Percentiles rank a stretch among this genome's conserved stretches.
Conservation (phyloP, 2,113 vertebrate genomes). For the Pterocles gutturalis region DNA sequence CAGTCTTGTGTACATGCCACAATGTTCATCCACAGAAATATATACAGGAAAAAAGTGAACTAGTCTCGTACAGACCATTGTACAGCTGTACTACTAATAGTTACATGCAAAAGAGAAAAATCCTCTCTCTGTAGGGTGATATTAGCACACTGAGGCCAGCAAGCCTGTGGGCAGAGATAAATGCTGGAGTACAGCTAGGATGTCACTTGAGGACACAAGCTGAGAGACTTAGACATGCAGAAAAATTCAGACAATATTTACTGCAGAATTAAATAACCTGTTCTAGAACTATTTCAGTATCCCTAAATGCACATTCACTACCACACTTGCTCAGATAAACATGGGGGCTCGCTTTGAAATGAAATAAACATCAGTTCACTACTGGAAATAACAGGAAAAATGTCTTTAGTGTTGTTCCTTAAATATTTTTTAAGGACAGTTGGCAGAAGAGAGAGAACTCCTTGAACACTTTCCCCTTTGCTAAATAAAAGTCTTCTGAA, state of each 20-base stretch:
- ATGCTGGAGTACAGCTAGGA: not conserved
- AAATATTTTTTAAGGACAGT: not conserved
- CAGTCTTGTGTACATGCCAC: rapidly evolving
- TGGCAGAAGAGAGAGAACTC: slow-evolving; percentile 13
- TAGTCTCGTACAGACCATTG: not conserved
- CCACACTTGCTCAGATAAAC: slow-evolving; percentile 21
- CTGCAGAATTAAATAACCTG: not conserved
- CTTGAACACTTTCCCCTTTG: not conserved
- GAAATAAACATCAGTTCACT: not conserved
- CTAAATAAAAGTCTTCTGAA: slow-evolving; percentile 58
- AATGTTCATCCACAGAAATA: not conserved
- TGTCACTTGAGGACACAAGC: slow-evolving; percentile 26
- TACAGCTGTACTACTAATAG: not conserved
- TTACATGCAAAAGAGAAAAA: not conserved
- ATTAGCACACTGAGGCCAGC: not conserved
- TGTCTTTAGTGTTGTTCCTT: not conserved
- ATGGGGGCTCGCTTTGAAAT: not conserved
- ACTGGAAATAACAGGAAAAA: slow-evolving; percentile 25
- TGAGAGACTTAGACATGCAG: not conserved
- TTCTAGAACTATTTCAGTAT: slow-evolving; percentile 33
- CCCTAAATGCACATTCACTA: not conserved
- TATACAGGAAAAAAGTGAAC: not conserved
- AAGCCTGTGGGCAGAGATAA: not conserved
- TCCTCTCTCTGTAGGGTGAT: not conserved
- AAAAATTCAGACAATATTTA: slow-evolving; percentile 51